phyloP scores from a whole-genome alignment of 2,888 invertebrate genomes.

The Caenorhabditis macrosperma region DNA sequence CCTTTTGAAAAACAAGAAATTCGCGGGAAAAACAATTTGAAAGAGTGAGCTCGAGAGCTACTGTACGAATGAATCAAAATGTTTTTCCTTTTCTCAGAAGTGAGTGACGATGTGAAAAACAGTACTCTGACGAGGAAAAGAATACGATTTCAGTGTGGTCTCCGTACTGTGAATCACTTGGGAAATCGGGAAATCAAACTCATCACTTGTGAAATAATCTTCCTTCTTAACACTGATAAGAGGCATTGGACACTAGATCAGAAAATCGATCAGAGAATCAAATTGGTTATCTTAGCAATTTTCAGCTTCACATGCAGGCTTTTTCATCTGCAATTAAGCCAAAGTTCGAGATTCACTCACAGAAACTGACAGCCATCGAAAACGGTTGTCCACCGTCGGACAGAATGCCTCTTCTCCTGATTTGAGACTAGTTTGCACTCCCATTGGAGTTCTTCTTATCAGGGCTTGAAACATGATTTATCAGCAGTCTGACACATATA shows the following conservation, averaged over 20 bases:
- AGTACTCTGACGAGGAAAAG: too few relatives aligned
- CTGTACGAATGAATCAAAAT: too few relatives aligned
- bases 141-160: not conserved
- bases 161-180: not conserved
- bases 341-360: too few relatives aligned
- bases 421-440: not conserved
- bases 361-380: too few relatives aligned
- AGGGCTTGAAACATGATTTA: conserved; percentile 19
- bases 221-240: not conserved
- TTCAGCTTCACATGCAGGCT: not conserved
- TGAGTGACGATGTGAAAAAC: too few relatives aligned
- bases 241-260: not conserved
- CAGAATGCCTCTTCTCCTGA: not conserved
- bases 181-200: not conserved
- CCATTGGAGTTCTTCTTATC: conserved; percentile 19
- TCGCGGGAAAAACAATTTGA: too few relatives aligned
- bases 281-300: not conserved
- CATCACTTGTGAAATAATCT: not conserved
- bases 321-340: too few relatives aligned
- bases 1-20: too few relatives aligned
- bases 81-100: too few relatives aligned
- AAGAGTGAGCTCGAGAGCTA: too few relatives aligned
- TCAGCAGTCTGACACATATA: conserved; percentile 37
- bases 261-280: not conserved
- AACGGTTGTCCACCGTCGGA: too few relatives aligned